A percentile compares a stretch with the other conserved stretches of the same genome.
phyloP scores from a whole-genome alignment of 2,113 vertebrate species.

The Lanius ludovicianus region DNA sequence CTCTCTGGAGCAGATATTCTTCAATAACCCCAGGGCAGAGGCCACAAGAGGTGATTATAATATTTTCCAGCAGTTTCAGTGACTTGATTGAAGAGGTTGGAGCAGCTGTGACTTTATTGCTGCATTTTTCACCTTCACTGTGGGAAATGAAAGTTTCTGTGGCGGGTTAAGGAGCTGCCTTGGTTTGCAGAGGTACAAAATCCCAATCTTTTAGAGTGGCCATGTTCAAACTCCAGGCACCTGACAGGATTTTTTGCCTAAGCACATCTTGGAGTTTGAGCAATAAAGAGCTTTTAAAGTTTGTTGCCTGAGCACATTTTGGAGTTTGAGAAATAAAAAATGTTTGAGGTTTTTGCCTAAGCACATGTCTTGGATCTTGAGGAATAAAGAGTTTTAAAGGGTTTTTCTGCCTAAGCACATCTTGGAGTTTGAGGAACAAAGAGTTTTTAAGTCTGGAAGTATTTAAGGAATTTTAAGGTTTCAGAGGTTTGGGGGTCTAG shows the following conservation, averaged over 20 bases:
- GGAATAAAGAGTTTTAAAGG: not conserved
- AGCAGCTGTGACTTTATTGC: not conserved
- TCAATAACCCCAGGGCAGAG: not conserved
- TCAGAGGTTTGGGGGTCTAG: not conserved
- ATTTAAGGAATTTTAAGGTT: too few relatives aligned
- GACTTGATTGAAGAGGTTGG: not conserved
- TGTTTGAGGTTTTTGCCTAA: too few relatives aligned
- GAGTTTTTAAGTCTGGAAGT: not conserved
- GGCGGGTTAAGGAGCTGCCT: too few relatives aligned
- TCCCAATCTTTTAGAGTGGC: not conserved
- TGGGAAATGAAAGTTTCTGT: not conserved
- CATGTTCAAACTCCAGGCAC: not conserved
- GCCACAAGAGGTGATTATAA: not conserved
- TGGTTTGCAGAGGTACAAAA: not conserved
- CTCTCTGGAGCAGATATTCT: not conserved
- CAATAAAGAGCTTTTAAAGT: not conserved
- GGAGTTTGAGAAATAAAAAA: not conserved
- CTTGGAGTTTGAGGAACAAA: not conserved
- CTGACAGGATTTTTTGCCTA: not conserved
- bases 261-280: not conserved
- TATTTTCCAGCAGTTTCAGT: not conserved
- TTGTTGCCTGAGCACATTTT: not conserved
- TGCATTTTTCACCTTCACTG: not conserved
- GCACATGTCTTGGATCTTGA: not conserved
- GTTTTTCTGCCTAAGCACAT: not conserved